Evolutionary conservation across 2,888 invertebrate genomes (phyloP).

Genomic region (Imbricaverruca yamaguchii): DNA sequence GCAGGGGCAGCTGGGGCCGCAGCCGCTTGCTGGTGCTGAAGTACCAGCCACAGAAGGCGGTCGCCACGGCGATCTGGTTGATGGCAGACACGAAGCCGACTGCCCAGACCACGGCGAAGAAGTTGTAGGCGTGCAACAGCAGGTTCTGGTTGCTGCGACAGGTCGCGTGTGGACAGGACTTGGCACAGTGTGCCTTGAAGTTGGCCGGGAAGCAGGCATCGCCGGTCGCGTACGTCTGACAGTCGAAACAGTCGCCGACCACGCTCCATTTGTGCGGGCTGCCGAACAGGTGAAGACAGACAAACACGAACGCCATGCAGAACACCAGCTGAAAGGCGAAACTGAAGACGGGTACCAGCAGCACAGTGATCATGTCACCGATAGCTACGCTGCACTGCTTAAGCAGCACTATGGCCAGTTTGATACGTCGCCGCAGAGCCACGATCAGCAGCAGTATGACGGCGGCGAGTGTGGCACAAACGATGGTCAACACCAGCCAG

Average conservation of each 20-base stretch:
- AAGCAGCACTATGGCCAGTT: not conserved
- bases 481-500: not conserved
- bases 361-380: not conserved
- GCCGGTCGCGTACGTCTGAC: not conserved
- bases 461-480: not conserved
- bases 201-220: not conserved
- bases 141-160: not conserved
- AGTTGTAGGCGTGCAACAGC: not conserved
- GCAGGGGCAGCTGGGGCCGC: not conserved
- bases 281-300: not conserved
- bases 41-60: not conserved
- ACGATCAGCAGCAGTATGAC: not conserved
- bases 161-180: not conserved
- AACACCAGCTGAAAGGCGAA: not conserved
- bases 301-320: not conserved
- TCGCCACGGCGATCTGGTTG: constrained; percentile 5
- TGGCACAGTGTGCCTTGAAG: not conserved
- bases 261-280: not conserved
- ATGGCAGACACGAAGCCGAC: not conserved
- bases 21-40: not conserved
- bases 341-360: not conserved
- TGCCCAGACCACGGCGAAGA: not conserved
- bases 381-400: constrained; percentile 10
- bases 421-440: not conserved
- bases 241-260: not conserved